Evolutionary conservation across 1,140 invertebrate species (phyloP), one percentile per base, ranked within the genome.

Genomic region (Sycophaga agraensis): DNA sequence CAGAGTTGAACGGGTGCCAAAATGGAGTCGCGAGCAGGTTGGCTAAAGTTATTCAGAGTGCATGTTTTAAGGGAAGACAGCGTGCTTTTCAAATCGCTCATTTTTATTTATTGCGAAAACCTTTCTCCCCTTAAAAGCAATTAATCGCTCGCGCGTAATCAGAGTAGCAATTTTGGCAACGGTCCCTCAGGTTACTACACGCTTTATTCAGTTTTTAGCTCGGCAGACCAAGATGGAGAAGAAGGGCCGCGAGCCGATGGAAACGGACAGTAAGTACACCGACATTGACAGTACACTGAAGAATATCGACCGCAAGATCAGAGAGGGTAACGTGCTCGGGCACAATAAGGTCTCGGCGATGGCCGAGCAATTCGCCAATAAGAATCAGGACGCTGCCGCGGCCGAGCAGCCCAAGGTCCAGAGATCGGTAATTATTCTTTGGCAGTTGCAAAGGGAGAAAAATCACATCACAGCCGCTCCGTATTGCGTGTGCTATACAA

Each of bases 341-440:
- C 84, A 85, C 66, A 93, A 93, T 79, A 93, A 93, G 80, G 92
- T 94, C n/a, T 91, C 90, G 28, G 87, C 88, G 31, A 91, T 94
- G 83, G 91, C 91, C 21, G 90, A 91, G 63, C 89, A 91, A 70
- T 86, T 93, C 70, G 83, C 84, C 17, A 82, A 80, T 60, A 88
- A 88, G 71, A 84, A 86, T 61, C 83, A 87, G 55, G 54, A 49
- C 12, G 22, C 35, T 9, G 46, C 43, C 34, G 35, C 61, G 39
- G 70, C 75, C 51, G 82, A 84, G 59, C 75, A 84, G 65, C 75
- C 76, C 53, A 83, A 83, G 60, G 77, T 84, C 62, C 85, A 85
- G 68, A 87, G 85, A 84, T 86, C 81, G 76, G 86, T 88, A 84
- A 86, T 82, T 85, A 78, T 69, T 65, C 59, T 49, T 64, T 60